Evolutionary conservation across 2,888 invertebrate genomes (phyloP), one percentile per base, ranked within the genome.

Genomic region (Pseudoips prasinana): DNA sequence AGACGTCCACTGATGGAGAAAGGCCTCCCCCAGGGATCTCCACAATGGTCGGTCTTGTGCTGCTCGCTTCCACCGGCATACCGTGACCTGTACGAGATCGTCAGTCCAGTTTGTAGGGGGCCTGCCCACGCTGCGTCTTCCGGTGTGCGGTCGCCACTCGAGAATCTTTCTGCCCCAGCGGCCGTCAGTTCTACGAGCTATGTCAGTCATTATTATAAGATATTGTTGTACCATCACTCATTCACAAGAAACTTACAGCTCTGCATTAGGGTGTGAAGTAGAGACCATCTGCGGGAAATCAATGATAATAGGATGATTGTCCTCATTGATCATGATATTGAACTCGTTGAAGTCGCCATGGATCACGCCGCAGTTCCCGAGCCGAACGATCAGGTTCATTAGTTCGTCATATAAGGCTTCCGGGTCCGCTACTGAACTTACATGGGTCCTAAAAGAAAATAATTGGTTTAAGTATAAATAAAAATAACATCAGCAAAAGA

Each of bases 251-350:
- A 82, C 90, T 90, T 82, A 96, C 93, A 93, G 91, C 91, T 95
- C 93, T 25, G 98, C 99, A 79, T 99, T 98, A 20, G 90, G 70
- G 81, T 99, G 99, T 10, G 94, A 93, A 0, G 96, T 98, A 3
- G 98, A 98, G 32, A 99, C 93, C 98, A 99, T 99, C 90, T 99
- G 99, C 0, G 99, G 99, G 77, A 99, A 99, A 89, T 99, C 99
- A 44, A 99, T 98, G 52, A 99, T 88, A 27, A 97, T 87, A 0
- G 97, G 94, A 46, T 94, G 94, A 8, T 93, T 93, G 0, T 94
- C 94, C 31, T 93, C 91, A 20, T 92, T 91, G 1, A 96, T 89
- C 94, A 99, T 96, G 44, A 99, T 92, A 78, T 99, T 99, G 81
- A 99, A 99, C 85, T 99, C 99, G 73, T 99, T 99, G 77, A 98